Conservation (phyloP, 2,888 invertebrate genomes). For the Pyrgus malvae region DNA sequence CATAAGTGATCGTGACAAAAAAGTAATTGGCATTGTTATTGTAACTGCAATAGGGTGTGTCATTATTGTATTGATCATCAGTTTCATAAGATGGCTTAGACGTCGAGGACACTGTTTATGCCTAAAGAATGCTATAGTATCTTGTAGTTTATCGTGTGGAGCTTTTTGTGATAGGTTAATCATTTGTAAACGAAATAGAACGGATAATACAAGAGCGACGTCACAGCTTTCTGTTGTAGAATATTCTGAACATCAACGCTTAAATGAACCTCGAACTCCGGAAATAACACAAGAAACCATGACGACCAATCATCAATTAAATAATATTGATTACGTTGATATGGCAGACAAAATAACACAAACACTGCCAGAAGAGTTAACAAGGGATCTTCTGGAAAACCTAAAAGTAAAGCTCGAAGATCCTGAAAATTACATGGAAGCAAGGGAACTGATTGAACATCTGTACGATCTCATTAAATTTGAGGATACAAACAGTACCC, state of each 20-base stretch:
- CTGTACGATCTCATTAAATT: conserved; percentile 88
- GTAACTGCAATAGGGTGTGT: conserved; percentile 77
- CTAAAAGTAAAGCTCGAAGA: conserved; percentile 86
- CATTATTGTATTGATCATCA: conserved; percentile 76
- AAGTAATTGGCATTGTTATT: conserved; percentile 76
- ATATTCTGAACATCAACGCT: conserved; percentile 83
- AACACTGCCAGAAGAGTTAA: conserved; percentile 88
- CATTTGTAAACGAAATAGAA: conserved; percentile 65
- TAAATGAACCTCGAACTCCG: conserved; percentile 79
- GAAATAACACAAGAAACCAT: conserved; percentile 54
- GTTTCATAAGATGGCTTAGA: conserved; percentile 81
- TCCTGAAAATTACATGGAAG: conserved; percentile 87
- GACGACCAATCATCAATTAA: neutral
- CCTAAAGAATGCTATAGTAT: conserved; percentile 63
- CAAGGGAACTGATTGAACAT: conserved; percentile 89
- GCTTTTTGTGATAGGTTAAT: conserved; percentile 63
- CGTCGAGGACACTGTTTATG: conserved; percentile 78
- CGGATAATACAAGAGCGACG: conserved; percentile 83
- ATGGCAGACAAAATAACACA: conserved; percentile 85
- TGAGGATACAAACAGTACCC: conserved; percentile 84
- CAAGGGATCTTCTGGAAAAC: conserved; percentile 86
- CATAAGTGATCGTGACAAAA: conserved; percentile 59
- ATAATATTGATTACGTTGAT: conserved; percentile 45
- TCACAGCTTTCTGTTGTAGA: conserved; percentile 83
- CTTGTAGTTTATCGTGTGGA: conserved; percentile 62